A percentile compares a stretch with the other conserved stretches of the same genome.
These are phyloP conservation scores for Lates japonicus DNA, from an alignment of 2,797 vertebrate species.

Conservation along the genomic window DNA sequence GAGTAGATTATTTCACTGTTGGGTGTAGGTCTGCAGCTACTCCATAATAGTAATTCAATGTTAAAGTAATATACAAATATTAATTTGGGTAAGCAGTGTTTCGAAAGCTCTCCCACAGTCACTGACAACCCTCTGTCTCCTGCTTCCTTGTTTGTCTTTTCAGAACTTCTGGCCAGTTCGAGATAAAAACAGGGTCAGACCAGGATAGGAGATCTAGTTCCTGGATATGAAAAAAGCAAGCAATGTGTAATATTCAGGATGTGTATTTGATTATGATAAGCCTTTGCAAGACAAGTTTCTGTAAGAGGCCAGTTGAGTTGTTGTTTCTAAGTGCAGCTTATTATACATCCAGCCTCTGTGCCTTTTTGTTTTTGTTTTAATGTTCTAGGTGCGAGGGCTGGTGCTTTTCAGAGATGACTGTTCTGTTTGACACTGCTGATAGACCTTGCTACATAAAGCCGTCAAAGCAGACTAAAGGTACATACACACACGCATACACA, in stretches of 20 bases:
- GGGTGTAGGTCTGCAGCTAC: no score
- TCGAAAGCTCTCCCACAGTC: not conserved
- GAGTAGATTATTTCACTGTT: not conserved
- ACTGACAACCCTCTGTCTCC: not conserved
- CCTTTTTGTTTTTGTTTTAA: not conserved
- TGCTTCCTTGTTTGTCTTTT: constrained; percentile 16
- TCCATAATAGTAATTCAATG: no score
- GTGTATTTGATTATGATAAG: not conserved
- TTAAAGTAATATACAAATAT: not conserved
- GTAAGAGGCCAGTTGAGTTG: not conserved
- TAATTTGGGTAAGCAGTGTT: not conserved
- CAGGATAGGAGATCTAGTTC: constrained; percentile 90
- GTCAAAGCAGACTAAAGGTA: constrained; percentile 94
- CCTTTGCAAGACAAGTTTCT: not conserved
- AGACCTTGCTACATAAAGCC: constrained; percentile 93
- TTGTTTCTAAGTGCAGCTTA: not conserved
- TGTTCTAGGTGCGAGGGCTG: constrained; percentile 85
- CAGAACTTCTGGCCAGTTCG: constrained; percentile 92
- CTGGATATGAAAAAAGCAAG: constrained; percentile 95
- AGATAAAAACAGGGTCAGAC: constrained; percentile 97
- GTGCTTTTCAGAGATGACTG: constrained; percentile 95
- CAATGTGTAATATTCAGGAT: not conserved
- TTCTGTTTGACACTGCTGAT: constrained; percentile 91
- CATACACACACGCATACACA: not conserved
- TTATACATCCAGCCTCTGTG: not conserved